Evolutionary conservation across 2,888 invertebrate species (phyloP), one percentile per base, ranked within the genome.

Genomic region (Xestia ashworthii): DNA sequence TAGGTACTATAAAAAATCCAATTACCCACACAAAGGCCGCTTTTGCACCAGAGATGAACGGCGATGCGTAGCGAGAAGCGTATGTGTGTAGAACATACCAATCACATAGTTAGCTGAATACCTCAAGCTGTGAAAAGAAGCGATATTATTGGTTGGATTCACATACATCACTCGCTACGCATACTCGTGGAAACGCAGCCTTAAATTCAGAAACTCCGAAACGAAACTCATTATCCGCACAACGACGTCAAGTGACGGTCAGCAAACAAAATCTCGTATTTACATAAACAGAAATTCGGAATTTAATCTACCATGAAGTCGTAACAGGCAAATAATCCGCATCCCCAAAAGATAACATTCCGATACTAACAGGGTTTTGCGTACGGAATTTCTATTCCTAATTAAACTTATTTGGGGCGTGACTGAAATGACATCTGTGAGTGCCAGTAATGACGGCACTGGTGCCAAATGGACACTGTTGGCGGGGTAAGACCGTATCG

Each of bases 341-440:
- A 81, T 71, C 67, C 77, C 76, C 71, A 75, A 74, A 79, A 83
- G 75, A 85, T 87, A 85, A 76, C 81, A 83, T 80, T 81, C 76
- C 79, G 66, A 89, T 89, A 88, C 75, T 74, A 83, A 76, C 78
- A 74, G 66, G 53, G 55, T 79, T 81, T 74, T 80, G 79, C 79
- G 81, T 81, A 72, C 77, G 62, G 91, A 91, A 92, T 92, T 90
- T 87, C 88, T 89, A 87, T 89, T 89, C 88, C 90, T 90, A 92
- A 92, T 92, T 92, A 91, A 90, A 90, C 89, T 90, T 91, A 90
- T 92, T 92, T 82, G 88, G 89, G 86, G 89, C 90, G 88, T 87
- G 89, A 89, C 90, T 89, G 84, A 91, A 89, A 87, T 90, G 90
- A 90, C 89, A 88, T 88, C 86, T 89, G 88, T 75, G 87, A 85